phyloP scores from a whole-genome alignment of 2,888 invertebrate species.

The Archaeoteleia sp. region DNA sequence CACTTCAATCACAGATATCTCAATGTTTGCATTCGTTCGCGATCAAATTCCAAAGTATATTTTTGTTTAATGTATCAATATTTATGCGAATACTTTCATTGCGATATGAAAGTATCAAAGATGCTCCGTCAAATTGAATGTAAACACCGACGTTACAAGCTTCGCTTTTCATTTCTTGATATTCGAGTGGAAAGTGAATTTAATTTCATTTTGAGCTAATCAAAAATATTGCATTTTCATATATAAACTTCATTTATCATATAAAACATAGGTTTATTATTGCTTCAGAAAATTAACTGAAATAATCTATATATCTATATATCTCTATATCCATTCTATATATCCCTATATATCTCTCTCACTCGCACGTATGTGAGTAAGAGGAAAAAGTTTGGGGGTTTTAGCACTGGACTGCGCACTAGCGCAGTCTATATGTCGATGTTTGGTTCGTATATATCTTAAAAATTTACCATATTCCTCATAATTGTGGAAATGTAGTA shows the following conservation, averaged over 20 bases:
- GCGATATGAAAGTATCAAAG: constrained; percentile 23
- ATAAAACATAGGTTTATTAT: too few species aligned
- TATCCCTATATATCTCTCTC: too few species aligned
- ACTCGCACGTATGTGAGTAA: too few species aligned
- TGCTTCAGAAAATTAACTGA: too few species aligned
- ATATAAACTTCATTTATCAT: neutral
- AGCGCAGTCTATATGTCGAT: too few species aligned
- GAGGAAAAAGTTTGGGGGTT: too few species aligned
- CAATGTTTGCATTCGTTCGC: constrained; percentile 16
- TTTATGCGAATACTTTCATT: constrained; percentile 33
- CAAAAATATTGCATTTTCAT: constrained; percentile 9
- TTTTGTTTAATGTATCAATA: constrained; percentile 31
- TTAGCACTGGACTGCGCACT: too few species aligned
- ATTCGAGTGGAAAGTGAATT: constrained; percentile 17
- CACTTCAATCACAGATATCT: neutral
- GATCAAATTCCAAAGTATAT: constrained; percentile 23
- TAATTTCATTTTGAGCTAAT: constrained; percentile 11
- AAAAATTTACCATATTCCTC: too few species aligned
- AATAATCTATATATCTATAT: too few species aligned
- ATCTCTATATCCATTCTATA: too few species aligned
- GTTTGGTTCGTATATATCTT: too few species aligned
- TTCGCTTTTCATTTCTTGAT: constrained; percentile 24
- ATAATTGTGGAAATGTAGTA: too few species aligned
- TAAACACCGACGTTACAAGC: constrained; percentile 33
- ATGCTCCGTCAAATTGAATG: constrained; percentile 32